Evolutionary conservation across 92 coral and sea anemone genomes (phyloP), one percentile per base, ranked within the genome.

Genomic region (Actinernus sp.): DNA sequence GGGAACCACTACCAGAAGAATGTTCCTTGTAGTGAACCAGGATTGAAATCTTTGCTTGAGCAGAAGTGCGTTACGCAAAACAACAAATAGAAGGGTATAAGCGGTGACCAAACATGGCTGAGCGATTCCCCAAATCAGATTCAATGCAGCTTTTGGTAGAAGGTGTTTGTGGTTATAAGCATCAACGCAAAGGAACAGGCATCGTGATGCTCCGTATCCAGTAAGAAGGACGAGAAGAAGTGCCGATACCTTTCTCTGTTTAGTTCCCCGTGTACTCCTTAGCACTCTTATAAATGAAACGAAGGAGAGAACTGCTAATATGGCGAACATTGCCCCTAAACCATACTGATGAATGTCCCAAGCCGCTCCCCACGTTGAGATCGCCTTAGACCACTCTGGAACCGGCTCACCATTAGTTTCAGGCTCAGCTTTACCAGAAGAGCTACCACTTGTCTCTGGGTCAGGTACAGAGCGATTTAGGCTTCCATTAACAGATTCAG

Each of bases 311-410:
- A 75, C 10, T n/a, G 83, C 85, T 14, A 74, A n/a, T 3, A 74
- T 19, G 0, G 63, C 49, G 25, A 69, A 89, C 13, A 40, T 44
- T 1, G 74, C 47, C 4, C 88, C 96, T 40, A 89, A 36, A 14
- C 96, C 96, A 21, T 74, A 89, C 10, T 64, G 83, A 33, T 89
- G 96, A 16, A 89, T 50, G 9, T 69, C 78, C 96, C 92, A 89
- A 6, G 88, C 91, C 11, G 17, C n/a, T 6, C 96, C 88, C 96
- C 96, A 89, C 0, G 40, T 44, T 0, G 63, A 55, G 1, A 55
- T 61, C 6, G 96, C 96, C 29, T 4, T 17, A 2, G 51, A 32
- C 96, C 96, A 89, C 26, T 85, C 86, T 1, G 92, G 96, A n/a
- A 73, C 55, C 0, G 96, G 92, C 51, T 88, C 96, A 41, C n/a